These are phyloP conservation scores for Drosophila teissieri DNA, from an alignment of 1,140 invertebrate species.

Conservation along the genomic window DNA sequence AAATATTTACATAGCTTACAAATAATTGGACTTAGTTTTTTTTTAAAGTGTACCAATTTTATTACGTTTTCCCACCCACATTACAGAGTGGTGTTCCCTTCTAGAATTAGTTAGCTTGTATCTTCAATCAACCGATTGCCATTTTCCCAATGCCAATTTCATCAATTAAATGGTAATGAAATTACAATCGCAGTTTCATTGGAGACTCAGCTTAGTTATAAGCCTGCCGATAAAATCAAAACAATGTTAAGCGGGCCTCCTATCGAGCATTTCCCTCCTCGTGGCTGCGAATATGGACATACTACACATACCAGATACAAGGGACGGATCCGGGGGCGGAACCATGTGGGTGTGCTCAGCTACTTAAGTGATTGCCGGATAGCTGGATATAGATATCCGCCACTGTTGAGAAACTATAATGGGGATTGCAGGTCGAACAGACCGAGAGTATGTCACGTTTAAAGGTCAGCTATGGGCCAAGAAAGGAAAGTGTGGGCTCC, in stretches of 20 bases:
- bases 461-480: slow-evolving; percentile 60
- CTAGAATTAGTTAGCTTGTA: slow-evolving; percentile 15
- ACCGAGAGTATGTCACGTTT: slow-evolving; percentile 55
- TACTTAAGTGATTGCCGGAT: slow-evolving; percentile 74
- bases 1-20: no score
- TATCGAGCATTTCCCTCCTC: slow-evolving; percentile 42
- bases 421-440: slow-evolving; percentile 6
- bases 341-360: slow-evolving; percentile 59
- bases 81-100: neutral
- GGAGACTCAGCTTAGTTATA: slow-evolving; percentile 24
- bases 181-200: slow-evolving; percentile 49
- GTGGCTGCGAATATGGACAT: slow-evolving; percentile 18
- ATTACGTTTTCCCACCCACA: slow-evolving; percentile 7
- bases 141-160: slow-evolving; percentile 36
- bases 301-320: neutral
- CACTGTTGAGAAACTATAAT: slow-evolving; percentile 53
- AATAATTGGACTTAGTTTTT: no score
- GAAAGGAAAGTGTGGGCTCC: slow-evolving; percentile 42
- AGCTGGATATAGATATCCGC: slow-evolving; percentile 47
- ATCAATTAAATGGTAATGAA: slow-evolving; percentile 58
- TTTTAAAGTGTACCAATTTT: neutral
- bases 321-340: slow-evolving; percentile 9
- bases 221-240: slow-evolving; percentile 56
- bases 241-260: slow-evolving; percentile 14
- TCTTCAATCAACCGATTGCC: slow-evolving; percentile 9